Conservation (phyloP, 53 echinoderm and acorn worm genomes). For the Pentamera pediparva region DNA sequence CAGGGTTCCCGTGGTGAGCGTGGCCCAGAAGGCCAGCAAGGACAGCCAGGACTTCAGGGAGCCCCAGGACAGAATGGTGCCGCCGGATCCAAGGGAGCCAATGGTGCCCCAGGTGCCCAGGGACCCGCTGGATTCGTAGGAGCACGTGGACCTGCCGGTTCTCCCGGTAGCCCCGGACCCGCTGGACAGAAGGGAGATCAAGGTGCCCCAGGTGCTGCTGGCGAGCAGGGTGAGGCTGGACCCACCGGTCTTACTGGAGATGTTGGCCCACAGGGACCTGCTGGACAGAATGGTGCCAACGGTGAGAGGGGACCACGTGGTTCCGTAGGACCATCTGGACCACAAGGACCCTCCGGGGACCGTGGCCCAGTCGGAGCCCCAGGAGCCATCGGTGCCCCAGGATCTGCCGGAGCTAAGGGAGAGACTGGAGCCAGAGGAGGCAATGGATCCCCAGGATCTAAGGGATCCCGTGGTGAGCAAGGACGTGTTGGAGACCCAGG, state of each 20-base stretch:
- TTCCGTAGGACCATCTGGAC: slow-evolving; percentile 76
- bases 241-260: slow-evolving; percentile 60
- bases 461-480: slow-evolving; percentile 76
- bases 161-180: slow-evolving; percentile 64
- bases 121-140: slow-evolving; percentile 77
- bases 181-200: slow-evolving; percentile 81
- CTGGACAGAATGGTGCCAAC: slow-evolving; percentile 55
- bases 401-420: slow-evolving; percentile 73
- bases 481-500: slow-evolving; percentile 86
- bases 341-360: slow-evolving; percentile 70
- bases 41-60: slow-evolving; percentile 78
- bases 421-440: slow-evolving; percentile 64
- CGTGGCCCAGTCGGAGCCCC: slow-evolving; percentile 70
- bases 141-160: slow-evolving; percentile 61
- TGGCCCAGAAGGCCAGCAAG: slow-evolving; percentile 71
- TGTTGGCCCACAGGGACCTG: slow-evolving; percentile 64
- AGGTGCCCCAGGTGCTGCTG: slow-evolving; percentile 74
- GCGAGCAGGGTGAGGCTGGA: slow-evolving; percentile 77
- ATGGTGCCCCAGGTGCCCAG: slow-evolving; percentile 64
- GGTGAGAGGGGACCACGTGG: slow-evolving; percentile 84
- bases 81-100: slow-evolving; percentile 75
- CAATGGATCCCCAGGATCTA: slow-evolving; percentile 68
- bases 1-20: slow-evolving; percentile 92
- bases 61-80: slow-evolving; percentile 81
- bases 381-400: slow-evolving; percentile 74